Conservation (phyloP, 2,113 vertebrate species). For the Engystomops pustulosus region DNA sequence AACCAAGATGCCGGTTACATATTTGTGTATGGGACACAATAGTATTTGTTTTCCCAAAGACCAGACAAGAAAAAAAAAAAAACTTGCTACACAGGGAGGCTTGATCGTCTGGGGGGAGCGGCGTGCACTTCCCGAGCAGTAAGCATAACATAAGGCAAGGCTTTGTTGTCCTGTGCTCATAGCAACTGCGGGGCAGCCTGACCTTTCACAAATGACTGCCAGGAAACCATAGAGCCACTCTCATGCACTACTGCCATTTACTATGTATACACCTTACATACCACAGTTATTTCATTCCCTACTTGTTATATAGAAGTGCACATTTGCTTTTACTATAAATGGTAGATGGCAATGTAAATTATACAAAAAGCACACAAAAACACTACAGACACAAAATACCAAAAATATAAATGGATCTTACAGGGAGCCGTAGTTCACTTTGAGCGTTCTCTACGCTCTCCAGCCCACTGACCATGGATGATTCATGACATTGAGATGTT, state of each 20-base stretch:
- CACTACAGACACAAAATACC: neutral
- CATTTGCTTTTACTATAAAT: neutral
- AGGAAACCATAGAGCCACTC: neutral
- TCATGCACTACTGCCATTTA: neutral
- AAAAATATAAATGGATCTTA: neutral
- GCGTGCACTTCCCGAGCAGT: neutral
- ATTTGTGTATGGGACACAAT: no score
- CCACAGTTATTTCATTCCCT: neutral
- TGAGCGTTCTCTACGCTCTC: neutral
- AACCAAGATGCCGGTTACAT: no score
- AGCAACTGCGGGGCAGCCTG: conserved; percentile 27
- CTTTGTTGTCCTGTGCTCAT: neutral
- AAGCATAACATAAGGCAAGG: conserved; percentile 2
- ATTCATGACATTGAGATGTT: conserved; percentile 32
- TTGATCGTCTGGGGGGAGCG: neutral
- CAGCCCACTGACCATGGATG: neutral
- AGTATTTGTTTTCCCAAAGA: no score
- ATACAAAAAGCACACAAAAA: neutral
- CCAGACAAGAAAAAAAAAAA: no score
- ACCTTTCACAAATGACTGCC: conserved; percentile 41
- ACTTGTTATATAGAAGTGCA: neutral
- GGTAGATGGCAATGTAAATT: neutral
- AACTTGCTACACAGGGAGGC: neutral
- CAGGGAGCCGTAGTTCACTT: neutral
- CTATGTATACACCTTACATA: neutral